phyloP scores from a whole-genome alignment of 2,797 vertebrate genomes.

The Gorsachius magnificus region DNA sequence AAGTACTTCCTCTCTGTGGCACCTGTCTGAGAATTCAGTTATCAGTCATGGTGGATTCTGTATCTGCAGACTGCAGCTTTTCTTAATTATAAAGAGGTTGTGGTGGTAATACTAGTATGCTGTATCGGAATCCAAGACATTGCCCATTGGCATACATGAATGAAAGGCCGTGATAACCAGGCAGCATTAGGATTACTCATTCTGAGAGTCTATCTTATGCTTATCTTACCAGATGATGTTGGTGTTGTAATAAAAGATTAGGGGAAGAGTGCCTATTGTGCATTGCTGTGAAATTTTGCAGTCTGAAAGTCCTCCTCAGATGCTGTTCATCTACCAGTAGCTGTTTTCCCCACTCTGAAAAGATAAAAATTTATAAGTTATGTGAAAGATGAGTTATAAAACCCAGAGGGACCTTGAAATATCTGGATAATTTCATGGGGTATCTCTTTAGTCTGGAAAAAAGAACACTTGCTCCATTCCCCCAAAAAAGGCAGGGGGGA shows the following conservation, averaged over 20 bases:
- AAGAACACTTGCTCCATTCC: neutral
- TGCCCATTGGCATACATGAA: neutral
- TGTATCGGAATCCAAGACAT: neutral
- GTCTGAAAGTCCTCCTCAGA: neutral
- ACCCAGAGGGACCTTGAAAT: neutral
- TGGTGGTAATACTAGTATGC: neutral
- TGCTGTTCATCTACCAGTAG: neutral
- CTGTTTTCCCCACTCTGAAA: neutral
- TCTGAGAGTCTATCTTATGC: neutral
- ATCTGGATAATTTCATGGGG: neutral
- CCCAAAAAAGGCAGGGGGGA: accelerated
- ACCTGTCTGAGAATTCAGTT: neutral
- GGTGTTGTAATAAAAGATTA: neutral
- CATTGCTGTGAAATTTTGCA: neutral
- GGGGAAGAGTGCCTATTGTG: neutral
- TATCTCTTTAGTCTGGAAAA: neutral
- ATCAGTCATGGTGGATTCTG: neutral
- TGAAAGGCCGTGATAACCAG: neutral
- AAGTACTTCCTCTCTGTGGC: neutral
- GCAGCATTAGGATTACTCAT: neutral
- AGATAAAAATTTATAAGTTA: neutral
- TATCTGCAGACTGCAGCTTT: neutral
- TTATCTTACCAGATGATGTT: neutral
- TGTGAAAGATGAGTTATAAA: neutral
- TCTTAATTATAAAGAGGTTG: neutral